These are phyloP conservation scores for Benitochromis conjunctus DNA, from an alignment of 2,113 vertebrate species.

Conservation along the genomic window DNA sequence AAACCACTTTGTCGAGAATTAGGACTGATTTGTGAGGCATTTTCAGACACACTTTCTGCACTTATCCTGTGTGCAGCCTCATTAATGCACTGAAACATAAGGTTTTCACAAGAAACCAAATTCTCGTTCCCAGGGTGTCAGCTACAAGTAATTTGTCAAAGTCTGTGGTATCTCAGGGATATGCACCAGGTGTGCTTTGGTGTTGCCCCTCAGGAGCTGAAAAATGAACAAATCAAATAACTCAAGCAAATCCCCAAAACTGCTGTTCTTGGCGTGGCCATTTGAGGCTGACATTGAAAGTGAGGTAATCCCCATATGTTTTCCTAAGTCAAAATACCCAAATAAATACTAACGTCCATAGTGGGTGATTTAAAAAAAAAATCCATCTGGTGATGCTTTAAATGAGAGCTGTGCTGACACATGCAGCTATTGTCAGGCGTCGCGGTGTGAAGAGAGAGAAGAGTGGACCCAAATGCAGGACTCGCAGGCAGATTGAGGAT, in stretches of 20 bases:
- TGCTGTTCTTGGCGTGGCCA: neutral
- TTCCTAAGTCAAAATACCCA: neutral
- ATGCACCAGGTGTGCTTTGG: neutral
- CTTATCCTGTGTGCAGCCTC: neutral
- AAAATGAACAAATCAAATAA: neutral
- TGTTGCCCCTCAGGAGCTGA: neutral
- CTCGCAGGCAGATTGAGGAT: neutral
- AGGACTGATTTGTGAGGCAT: neutral
- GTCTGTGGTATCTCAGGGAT: neutral
- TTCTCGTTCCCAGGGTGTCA: neutral
- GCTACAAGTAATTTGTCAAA: neutral
- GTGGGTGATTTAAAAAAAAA: neutral
- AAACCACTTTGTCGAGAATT: conserved; percentile 12
- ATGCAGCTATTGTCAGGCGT: neutral
- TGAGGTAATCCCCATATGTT: neutral
- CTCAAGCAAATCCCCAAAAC: neutral
- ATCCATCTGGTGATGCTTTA: neutral
- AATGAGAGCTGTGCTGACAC: neutral
- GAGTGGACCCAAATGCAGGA: neutral
- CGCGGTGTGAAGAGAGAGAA: neutral
- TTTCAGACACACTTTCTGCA: neutral
- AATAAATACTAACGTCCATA: neutral
- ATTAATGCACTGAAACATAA: neutral
- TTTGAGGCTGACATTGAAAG: neutral
- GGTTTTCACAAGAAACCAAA: neutral